Evolutionary conservation across 2,888 invertebrate species (phyloP), one percentile per base, ranked within the genome.

Genomic region (Dermolepida albohirtum): DNA sequence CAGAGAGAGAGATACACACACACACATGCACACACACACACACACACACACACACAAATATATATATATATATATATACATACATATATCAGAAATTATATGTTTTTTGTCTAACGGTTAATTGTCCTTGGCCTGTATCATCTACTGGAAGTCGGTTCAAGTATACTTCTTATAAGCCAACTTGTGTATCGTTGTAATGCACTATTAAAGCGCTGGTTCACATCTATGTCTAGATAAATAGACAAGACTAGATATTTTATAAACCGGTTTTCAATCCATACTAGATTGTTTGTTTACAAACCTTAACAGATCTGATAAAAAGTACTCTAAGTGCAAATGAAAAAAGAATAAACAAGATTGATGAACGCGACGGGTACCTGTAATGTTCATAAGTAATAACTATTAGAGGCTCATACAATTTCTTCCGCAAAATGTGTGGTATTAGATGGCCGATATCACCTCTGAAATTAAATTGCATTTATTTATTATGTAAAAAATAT

Each of bases 41-140:
- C n/a, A n/a, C n/a, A n/a, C n/a, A n/a, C n/a, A n/a, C n/a, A n/a
- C n/a, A n/a, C n/a, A n/a, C n/a, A n/a, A n/a, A 34, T 34, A 10
- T 34, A 34, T 34, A 10, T 34, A 34, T 8, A 34, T 34, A 34
- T 34, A 6, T 34, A 34, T 10, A 34, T 34, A 34, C 6, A 6
- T 34, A 34, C 34, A 6, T 34, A 34, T 34, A 34, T 10, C 6
- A 34, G 1, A 6, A 2, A 34, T 10, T 34, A 5, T 34, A 34
- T 34, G 6, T 34, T 34, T 70, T 69, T 72, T 70, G 66, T 72
- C 72, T 77, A 77, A 77, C 77, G 76, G 76, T 76, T 71, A 72
- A 67, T 74, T 75, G 76, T 76, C 77, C 77, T 77, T 77, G 77
- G 74, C 76, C 76, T 72, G 73, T 73, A 76, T 76, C 73, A 74